A percentile compares a stretch with the other conserved stretches of the same genome.
These are phyloP conservation scores for Lathronympha strigana DNA, from an alignment of 2,888 invertebrate genomes.

Conservation along the genomic window DNA sequence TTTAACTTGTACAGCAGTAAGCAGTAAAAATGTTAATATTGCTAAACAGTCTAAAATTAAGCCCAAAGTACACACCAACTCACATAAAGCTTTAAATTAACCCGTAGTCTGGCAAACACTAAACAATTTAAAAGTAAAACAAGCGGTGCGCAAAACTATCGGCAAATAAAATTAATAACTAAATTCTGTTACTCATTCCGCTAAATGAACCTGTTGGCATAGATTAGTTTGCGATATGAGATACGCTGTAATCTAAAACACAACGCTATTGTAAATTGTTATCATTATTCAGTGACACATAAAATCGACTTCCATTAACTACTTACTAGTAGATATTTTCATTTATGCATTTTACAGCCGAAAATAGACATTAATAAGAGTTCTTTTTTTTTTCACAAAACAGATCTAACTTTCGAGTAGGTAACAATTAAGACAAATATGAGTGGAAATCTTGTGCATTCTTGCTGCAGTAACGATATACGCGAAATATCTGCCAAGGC, in stretches of 20 bases:
- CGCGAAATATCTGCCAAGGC: too few species aligned
- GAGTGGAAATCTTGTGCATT: too few species aligned
- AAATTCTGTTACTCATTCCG: conserved; percentile 43
- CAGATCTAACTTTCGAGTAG: too few species aligned
- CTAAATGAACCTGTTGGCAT: conserved; percentile 38
- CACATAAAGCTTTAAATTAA: conserved; percentile 22
- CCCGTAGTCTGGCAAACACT: conserved; percentile 37
- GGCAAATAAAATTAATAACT: conserved; percentile 38
- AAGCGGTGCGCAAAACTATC: conserved; percentile 14
- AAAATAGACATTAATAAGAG: too few species aligned
- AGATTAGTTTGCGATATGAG: neutral
- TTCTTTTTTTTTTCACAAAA: too few species aligned
- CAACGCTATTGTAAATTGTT: neutral
- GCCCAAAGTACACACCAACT: conserved; percentile 11
- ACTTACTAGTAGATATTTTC: too few species aligned
- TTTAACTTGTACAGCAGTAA: too few species aligned
- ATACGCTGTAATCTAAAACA: neutral
- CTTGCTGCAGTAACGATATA: too few species aligned
- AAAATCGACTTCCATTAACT: too few species aligned
- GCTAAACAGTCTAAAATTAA: conserved; percentile 5
- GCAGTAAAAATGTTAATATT: neutral
- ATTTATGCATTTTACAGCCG: too few species aligned
- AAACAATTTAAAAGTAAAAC: conserved; percentile 39
- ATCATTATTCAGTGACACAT: too few species aligned
- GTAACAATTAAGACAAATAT: too few species aligned